phyloP scores from a whole-genome alignment of 2,797 vertebrate species.

The Cyprinodon diabolis region DNA sequence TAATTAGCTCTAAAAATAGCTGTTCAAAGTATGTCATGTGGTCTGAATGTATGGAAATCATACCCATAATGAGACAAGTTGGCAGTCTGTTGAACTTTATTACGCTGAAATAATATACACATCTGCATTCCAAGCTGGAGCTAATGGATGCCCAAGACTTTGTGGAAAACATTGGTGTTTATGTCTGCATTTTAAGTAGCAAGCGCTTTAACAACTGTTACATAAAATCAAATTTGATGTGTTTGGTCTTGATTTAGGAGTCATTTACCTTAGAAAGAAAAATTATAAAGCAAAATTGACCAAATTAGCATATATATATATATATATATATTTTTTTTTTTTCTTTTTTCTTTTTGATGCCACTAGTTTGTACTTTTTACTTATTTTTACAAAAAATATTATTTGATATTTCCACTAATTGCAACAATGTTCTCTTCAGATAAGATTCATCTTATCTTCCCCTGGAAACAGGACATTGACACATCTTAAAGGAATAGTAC shows the following conservation, averaged over 20 bases:
- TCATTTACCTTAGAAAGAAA: neutral
- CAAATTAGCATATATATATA: neutral
- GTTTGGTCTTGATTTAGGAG: neutral
- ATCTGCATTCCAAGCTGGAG: slow-evolving; percentile 44
- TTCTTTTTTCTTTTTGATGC: neutral
- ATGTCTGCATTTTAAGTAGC: slow-evolving; percentile 17
- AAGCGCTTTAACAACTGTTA: slow-evolving; percentile 7
- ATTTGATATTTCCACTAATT: neutral
- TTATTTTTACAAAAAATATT: too few relatives aligned
- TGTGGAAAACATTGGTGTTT: slow-evolving; percentile 51
- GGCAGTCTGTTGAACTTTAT: slow-evolving; percentile 36
- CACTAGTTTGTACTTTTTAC: neutral
- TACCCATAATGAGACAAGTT: slow-evolving; percentile 35
- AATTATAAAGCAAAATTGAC: neutral
- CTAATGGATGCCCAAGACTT: slow-evolving; percentile 48
- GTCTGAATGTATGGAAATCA: slow-evolving; percentile 53
- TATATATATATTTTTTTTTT: neutral
- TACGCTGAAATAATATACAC: slow-evolving; percentile 51
- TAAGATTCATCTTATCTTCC: too few relatives aligned
- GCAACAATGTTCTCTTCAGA: neutral
- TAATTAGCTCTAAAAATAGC: slow-evolving; percentile 44
- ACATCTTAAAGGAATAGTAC: too few relatives aligned
- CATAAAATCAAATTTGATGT: neutral
- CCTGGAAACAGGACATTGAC: neutral
- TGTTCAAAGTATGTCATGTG: slow-evolving; percentile 33